Base-by-base conservation (phyloP, 2,113 vertebrate genomes). In the Oplegnathus fasciatus region DNA sequence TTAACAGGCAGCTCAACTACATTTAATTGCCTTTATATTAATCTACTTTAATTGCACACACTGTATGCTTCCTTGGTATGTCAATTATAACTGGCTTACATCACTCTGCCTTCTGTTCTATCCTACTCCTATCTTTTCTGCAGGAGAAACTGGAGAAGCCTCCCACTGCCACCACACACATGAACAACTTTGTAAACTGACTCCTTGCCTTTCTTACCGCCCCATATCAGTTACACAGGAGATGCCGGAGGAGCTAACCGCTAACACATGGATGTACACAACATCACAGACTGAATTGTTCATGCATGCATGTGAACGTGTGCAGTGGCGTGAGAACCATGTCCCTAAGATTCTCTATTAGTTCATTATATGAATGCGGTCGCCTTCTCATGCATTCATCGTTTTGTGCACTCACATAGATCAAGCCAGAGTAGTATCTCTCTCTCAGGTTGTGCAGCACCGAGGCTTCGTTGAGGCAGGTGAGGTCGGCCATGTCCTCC, bases 401-500 rank as follows among this genome's bases (percentile, higher is more conserved):
- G 24, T 60, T 72, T 68, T 3, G 14, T 24, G 15, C 26, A 91
- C 95, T 96, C 89, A 96, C 96, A 42, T 96, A 96, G 75, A 96
- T 96, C 60, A 96, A 91, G 26, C 96, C 96, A 1, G 96, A 96
- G 92, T 92, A 96, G 90, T 96, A 96, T 93, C 96, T 91, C 46
- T 96, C 96, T 74, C 95, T 92, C 46, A 96, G 93, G 86, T 96
- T 96, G 93, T 96, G 95, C 67, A 96, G 90, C 82, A 96, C 96
- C 0, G 96, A 96, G 4, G 96, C 96, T 86, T 96, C 96, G 4
- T 96, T 96, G 84, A 96, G 96, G 91, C 96, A 96, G 84, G 96
- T 96, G 82, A 96, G 96, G 78, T 96, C 96, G 10, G 96, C 96
- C 96, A 96, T 96, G 94, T 96, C 96, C 86, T 96, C 96, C 78